Evolutionary conservation across 2,113 vertebrate species (phyloP).

Genomic region (Spea bombifrons): DNA sequence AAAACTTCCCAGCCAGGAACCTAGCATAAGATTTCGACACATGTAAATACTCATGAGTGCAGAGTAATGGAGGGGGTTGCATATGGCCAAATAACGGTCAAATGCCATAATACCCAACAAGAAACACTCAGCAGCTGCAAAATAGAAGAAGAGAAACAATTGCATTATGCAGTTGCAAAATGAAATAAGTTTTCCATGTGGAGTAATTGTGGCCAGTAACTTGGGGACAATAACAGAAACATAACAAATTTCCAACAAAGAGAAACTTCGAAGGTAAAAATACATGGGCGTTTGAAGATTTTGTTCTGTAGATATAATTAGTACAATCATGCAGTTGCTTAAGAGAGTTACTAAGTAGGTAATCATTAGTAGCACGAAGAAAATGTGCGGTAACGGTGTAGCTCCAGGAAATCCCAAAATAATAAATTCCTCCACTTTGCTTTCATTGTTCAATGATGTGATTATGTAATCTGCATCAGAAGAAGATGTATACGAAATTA

Average conservation of each 20-base stretch:
- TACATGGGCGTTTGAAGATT: slow-evolving; percentile 25
- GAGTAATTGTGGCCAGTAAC: slow-evolving; percentile 1
- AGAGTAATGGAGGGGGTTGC: slow-evolving; percentile 15
- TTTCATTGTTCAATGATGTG: neutral
- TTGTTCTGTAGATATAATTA: slow-evolving; percentile 29
- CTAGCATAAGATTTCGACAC: neutral
- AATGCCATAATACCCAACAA: slow-evolving; percentile 16
- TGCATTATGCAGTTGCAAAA: slow-evolving; percentile 9
- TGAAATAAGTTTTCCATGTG: slow-evolving; percentile 5
- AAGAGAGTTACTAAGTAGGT: slow-evolving; percentile 47
- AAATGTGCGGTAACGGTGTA: slow-evolving; percentile 42
- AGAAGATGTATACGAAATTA: too few relatives aligned
- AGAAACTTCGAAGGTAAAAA: slow-evolving; percentile 19
- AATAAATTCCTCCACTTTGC: slow-evolving; percentile 45
- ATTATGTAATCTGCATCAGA: neutral
- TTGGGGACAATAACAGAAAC: slow-evolving; percentile 15
- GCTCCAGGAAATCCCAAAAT: slow-evolving; percentile 49
- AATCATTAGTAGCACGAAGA: slow-evolving; percentile 47
- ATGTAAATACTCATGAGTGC: neutral
- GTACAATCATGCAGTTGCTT: slow-evolving; percentile 49
- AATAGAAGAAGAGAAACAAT: slow-evolving; percentile 12
- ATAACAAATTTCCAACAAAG: slow-evolving; percentile 20
- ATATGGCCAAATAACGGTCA: slow-evolving; percentile 23
- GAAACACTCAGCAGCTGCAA: slow-evolving; percentile 13
- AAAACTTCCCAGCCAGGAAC: neutral